Evolutionary conservation across 2,113 vertebrate species (phyloP).

Genomic region (Pleuronectes platessa): DNA sequence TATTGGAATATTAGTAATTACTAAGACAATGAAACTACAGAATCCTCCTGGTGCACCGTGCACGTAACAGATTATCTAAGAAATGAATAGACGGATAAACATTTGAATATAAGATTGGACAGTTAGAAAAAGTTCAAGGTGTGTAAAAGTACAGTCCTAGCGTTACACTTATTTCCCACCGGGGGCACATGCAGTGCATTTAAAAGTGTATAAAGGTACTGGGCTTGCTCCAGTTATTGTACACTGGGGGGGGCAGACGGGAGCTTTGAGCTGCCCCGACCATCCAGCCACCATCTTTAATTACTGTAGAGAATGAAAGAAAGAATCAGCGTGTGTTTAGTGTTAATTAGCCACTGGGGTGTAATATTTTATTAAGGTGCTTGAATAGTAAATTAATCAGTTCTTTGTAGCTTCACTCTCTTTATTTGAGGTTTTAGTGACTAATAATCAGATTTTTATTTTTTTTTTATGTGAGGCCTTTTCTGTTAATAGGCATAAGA

Average conservation of each 20-base stretch:
- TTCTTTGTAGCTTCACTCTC: background rate
- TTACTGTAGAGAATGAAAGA: background rate
- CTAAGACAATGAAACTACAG: background rate
- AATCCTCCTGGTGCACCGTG: background rate
- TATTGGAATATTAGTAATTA: too few species aligned
- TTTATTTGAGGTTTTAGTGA: background rate
- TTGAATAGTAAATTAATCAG: background rate
- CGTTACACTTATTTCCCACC: background rate
- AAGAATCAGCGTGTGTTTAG: background rate
- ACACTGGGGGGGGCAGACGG: background rate
- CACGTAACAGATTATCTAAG: background rate
- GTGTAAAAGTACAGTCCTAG: background rate
- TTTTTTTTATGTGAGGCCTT: background rate
- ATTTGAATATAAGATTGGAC: background rate
- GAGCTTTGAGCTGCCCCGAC: background rate
- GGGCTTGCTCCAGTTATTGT: background rate
- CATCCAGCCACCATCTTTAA: background rate
- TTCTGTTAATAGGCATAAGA: background rate
- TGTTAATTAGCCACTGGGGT: constrained; percentile 1
- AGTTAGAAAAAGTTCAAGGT: background rate
- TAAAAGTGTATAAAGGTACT: background rate
- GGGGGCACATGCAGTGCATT: background rate
- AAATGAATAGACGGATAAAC: background rate
- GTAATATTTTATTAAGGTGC: constrained; percentile 5
- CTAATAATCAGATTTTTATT: background rate